Evolutionary conservation across 2,888 invertebrate genomes (phyloP), one percentile per base, ranked within the genome.

Genomic region (Teinopalpus imperialis): DNA sequence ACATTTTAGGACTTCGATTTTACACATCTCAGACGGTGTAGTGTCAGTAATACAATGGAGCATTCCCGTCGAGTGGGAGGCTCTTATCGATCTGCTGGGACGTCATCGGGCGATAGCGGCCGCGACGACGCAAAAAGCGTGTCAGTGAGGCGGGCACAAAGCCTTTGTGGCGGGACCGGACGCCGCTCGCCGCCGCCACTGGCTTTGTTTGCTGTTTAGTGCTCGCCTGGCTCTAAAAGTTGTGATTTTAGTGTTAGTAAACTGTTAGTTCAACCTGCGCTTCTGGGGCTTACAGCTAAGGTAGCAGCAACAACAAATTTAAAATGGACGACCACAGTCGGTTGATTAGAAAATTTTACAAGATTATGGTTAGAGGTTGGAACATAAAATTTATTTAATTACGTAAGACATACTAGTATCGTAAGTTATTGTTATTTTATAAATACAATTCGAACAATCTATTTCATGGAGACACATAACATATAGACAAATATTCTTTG

Each of bases 31-130:
- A 82, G 80, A 81, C 78, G 74, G 71, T 43, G 74, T 73, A 77
- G 80, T 82, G 86, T 81, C 83, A 81, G 75, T 73, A 69, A 73
- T 76, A 87, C 87, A 87, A 87, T 85, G 63, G 85, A 79, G 69
- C 75, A 76, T 80, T 81, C 81, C 79, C 80, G 81, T 76, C 74
- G 80, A 83, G 83, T 79, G 77, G 77, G 77, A 77, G 77, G 74
- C 80, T 85, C 86, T 88, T 88, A 87, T 87, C 87, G 86, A 87
- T 87, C 83, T 83, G 77, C 79, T 65, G 79, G 83, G 74, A 82
- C 85, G 85, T 88, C 87, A 86, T 87, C 86, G 82, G 62, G 78
- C 81, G 86, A 86, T 88, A 86, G 78, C 83, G 75, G 74, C 70
- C 74, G 74, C 68, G 62, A 66, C 69, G 74, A 74, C 79, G 85